A percentile compares a stretch with the other conserved stretches of the same genome.
phyloP scores from a whole-genome alignment of 2,888 invertebrate genomes.

The Bellardia bayeri region DNA sequence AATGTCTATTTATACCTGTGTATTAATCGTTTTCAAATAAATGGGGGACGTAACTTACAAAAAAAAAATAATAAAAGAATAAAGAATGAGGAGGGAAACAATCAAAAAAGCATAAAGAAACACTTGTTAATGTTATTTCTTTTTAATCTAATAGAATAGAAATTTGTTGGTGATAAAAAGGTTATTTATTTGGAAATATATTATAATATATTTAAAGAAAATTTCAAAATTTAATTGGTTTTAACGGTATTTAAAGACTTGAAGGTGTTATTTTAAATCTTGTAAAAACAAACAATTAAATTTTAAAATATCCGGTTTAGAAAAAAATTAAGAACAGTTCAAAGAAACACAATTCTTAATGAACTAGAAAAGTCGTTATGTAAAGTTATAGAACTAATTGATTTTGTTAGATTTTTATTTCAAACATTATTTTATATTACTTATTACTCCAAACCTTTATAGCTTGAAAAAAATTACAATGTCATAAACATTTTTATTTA shows the following conservation, averaged over 20 bases:
- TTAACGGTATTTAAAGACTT: neutral
- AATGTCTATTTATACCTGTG: constrained; percentile 1
- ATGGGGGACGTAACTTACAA: constrained; percentile 50
- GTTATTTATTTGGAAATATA: constrained; percentile 35
- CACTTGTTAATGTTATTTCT: constrained; percentile 51
- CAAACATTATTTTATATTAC: neutral
- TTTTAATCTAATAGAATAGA: constrained; percentile 19
- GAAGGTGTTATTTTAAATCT: constrained; percentile 7
- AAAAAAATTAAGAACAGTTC: neutral
- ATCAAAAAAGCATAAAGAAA: constrained; percentile 23
- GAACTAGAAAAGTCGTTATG: neutral
- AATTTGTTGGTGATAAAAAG: neutral
- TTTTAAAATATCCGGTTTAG: constrained; percentile 30
- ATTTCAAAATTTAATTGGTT: constrained; percentile 26
- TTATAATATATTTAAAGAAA: constrained; percentile 24
- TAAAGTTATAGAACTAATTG: neutral
- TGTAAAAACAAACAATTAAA: neutral
- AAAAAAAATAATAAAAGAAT: constrained; percentile 9
- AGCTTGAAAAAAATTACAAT: constrained; percentile 12
- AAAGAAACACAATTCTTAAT: neutral
- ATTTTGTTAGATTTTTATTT: neutral
- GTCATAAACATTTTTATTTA: neutral
- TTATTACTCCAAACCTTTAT: neutral
- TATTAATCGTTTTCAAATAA: constrained; percentile 54
- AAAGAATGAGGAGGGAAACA: constrained; percentile 32